Evolutionary conservation across 2,888 invertebrate species (phyloP).

Genomic region (Heliconius aoede): DNA sequence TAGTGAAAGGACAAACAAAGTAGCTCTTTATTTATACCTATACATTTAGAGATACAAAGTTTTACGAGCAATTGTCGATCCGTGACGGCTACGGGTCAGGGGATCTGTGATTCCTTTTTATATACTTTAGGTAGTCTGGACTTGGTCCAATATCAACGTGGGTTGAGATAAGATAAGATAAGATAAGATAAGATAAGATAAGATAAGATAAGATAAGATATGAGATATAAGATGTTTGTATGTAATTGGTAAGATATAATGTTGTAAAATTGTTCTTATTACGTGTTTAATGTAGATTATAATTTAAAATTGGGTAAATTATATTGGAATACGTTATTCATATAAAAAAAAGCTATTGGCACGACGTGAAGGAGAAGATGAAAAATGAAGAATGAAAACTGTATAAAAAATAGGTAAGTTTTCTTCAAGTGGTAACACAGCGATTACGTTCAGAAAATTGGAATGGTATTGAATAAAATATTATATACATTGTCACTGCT

Average conservation of each 20-base stretch:
- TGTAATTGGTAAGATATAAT: neutral
- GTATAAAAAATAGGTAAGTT: too few relatives aligned
- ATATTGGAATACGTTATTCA: too few relatives aligned
- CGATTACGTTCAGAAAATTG: too few relatives aligned
- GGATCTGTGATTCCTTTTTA: constrained; percentile 26
- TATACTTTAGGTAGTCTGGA: constrained; percentile 4
- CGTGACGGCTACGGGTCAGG: constrained; percentile 35
- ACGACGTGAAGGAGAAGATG: too few relatives aligned
- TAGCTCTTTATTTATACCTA: constrained; percentile 21
- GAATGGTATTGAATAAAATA: too few relatives aligned
- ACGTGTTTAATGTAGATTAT: neutral
- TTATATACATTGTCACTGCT: too few relatives aligned
- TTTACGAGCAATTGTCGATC: constrained; percentile 33
- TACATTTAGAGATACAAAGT: constrained; percentile 18
- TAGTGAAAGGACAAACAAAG: constrained; percentile 14
- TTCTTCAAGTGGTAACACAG: too few relatives aligned
- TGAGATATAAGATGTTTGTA: neutral
- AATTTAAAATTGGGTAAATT: too few relatives aligned
- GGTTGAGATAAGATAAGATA: neutral
- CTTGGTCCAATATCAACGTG: neutral
- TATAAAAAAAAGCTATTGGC: too few relatives aligned
- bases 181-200: constrained; percentile 14
- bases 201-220: constrained; percentile 14
- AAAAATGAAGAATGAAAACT: too few relatives aligned
- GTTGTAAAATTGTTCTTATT: neutral